A percentile compares a stretch with the other conserved stretches of the same genome.
Evolutionary conservation across 2,888 invertebrate species (phyloP).

Genomic region (Blomia tropicalis): DNA sequence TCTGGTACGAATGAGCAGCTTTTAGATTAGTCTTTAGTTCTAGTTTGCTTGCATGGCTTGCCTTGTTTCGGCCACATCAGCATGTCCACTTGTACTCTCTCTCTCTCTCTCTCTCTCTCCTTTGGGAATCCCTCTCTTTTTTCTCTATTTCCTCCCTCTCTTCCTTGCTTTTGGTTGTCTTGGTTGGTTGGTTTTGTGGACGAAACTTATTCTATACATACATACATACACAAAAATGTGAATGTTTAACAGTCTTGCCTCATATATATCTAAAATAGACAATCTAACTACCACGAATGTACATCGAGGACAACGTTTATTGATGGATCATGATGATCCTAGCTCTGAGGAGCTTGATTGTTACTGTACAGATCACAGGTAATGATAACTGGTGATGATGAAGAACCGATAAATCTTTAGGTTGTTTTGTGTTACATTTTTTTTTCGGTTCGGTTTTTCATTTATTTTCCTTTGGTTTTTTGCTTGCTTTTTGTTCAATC

Average conservation of each 20-base stretch:
- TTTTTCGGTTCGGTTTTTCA: neutral
- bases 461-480: neutral
- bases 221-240: too few species aligned
- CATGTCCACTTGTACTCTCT: too few species aligned
- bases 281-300: too few species aligned
- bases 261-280: neutral
- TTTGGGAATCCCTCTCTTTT: neutral
- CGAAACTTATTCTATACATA: too few species aligned
- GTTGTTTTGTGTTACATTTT: conserved; percentile 3
- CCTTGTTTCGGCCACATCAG: too few species aligned
- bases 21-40: neutral
- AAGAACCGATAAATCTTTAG: too few species aligned
- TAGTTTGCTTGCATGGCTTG: neutral
- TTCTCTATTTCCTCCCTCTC: too few species aligned
- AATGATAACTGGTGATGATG: too few species aligned
- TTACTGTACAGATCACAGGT: neutral
- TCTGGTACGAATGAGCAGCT: conserved; percentile 5
- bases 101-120: neutral
- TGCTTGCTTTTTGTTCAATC: neutral
- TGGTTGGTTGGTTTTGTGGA: neutral
- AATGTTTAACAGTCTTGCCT: neutral
- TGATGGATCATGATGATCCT: neutral
- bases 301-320: neutral
- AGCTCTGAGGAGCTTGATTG: neutral
- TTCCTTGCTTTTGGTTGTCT: too few species aligned